Evolutionary conservation across 2,797 vertebrate genomes (phyloP).

Genomic region (Phalanger gymnotis): DNA sequence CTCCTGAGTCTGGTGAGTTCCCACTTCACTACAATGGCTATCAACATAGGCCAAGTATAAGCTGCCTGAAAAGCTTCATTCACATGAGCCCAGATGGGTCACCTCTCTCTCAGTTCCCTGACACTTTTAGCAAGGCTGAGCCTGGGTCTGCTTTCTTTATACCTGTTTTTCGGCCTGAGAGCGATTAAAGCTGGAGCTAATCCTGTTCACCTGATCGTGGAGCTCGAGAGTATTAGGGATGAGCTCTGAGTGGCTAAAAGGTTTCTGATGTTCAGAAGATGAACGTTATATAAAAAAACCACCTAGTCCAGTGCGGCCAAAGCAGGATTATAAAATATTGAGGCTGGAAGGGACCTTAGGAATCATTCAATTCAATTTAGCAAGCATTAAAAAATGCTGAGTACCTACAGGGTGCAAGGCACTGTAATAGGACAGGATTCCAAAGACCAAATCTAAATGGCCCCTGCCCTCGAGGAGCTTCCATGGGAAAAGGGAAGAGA

Average conservation of each 20-base stretch:
- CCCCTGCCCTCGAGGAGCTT: background rate
- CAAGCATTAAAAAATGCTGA: background rate
- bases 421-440: background rate
- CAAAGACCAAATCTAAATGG: background rate
- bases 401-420: background rate
- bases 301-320: background rate
- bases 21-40: background rate
- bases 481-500: background rate
- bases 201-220: background rate
- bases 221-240: background rate
- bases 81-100: background rate
- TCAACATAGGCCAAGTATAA: background rate
- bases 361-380: background rate
- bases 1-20: background rate
- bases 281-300: background rate
- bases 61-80: background rate
- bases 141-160: background rate
- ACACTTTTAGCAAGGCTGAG: background rate
- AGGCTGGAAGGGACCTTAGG: background rate
- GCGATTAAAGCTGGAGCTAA: background rate
- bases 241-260: background rate
- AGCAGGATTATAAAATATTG: background rate
- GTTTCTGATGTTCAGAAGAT: background rate
- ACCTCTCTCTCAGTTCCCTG: background rate
- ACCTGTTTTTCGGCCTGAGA: background rate